phyloP scores from a whole-genome alignment of 1,140 invertebrate genomes.

The Physella acuta region DNA sequence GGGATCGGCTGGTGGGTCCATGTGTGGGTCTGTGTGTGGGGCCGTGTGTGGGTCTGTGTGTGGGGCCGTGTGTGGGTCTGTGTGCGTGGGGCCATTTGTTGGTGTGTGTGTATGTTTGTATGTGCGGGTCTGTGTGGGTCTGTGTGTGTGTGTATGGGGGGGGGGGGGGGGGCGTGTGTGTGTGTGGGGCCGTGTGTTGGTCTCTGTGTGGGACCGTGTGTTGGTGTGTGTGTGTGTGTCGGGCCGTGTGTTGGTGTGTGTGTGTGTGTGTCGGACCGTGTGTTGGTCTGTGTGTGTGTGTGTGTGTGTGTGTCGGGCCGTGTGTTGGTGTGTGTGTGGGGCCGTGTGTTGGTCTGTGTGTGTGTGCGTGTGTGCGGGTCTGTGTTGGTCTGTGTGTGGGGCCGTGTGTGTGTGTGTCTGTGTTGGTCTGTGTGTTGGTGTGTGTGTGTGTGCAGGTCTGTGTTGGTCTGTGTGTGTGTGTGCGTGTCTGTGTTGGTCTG shows the following conservation, averaged over 20 bases:
- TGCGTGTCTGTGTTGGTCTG: not conserved
- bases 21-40: not conserved
- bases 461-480: not conserved
- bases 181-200: not conserved
- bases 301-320: not conserved
- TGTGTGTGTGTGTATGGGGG: not conserved
- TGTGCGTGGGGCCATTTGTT: not conserved
- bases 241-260: not conserved
- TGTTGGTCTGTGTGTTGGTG: not conserved
- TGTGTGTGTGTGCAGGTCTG: not conserved
- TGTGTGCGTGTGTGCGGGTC: not conserved
- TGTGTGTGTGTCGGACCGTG: not conserved
- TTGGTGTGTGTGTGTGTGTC: not conserved
- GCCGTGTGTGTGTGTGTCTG: not conserved
- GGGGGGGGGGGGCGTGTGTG: not conserved
- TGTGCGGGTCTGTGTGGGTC: not conserved
- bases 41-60: not conserved
- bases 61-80: not conserved
- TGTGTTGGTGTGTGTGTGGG: not conserved
- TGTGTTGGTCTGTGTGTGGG: not conserved
- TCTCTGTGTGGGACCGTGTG: not conserved
- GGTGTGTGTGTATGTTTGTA: not conserved
- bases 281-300: not conserved
- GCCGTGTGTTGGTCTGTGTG: not conserved
- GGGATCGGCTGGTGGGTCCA: not conserved